phyloP scores from a whole-genome alignment of 30 jellyfish, hydroid and myxozoan species.

The Chrysaora quinquecirrha region DNA sequence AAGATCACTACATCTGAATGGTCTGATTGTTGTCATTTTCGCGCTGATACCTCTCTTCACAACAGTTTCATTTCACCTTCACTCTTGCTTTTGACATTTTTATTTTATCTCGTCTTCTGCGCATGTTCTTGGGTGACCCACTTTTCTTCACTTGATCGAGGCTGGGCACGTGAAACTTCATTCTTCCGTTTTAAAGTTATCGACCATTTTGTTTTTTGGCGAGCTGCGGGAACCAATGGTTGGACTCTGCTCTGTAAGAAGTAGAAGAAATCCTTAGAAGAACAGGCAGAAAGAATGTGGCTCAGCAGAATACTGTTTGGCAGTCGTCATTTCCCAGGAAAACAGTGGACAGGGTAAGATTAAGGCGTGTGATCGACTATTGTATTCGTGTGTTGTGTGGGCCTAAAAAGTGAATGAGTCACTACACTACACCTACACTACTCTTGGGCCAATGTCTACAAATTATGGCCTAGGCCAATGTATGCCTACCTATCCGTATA shows the following conservation, averaged over 20 bases:
- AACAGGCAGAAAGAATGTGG: slow-evolving; percentile 57
- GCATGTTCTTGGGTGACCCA: not conserved
- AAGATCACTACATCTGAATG: slow-evolving; percentile 82
- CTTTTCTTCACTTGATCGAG: not conserved
- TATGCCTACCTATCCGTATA: not conserved
- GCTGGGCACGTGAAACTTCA: slow-evolving; percentile 6
- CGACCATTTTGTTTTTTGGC: no score
- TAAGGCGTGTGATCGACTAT: not conserved
- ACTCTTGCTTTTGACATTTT: not conserved
- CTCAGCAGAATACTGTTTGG: slow-evolving; percentile 50
- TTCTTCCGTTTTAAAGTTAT: not conserved
- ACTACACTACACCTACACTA: not conserved
- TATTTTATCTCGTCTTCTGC: not conserved
- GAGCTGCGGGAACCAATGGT: not conserved
- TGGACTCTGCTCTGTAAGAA: not conserved
- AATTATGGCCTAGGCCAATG: not conserved
- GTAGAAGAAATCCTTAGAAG: not conserved
- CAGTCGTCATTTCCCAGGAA: slow-evolving; percentile 60
- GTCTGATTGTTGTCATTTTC: slow-evolving; percentile 86
- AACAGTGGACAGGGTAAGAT: slow-evolving; percentile 68
- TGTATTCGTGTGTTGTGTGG: not conserved
- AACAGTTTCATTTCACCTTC: not conserved
- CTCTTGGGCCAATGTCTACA: not conserved
- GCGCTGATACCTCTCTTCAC: no score
- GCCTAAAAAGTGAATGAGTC: not conserved